phyloP scores from a whole-genome alignment of 2,797 vertebrate genomes.

The Gallinago solitaria region DNA sequence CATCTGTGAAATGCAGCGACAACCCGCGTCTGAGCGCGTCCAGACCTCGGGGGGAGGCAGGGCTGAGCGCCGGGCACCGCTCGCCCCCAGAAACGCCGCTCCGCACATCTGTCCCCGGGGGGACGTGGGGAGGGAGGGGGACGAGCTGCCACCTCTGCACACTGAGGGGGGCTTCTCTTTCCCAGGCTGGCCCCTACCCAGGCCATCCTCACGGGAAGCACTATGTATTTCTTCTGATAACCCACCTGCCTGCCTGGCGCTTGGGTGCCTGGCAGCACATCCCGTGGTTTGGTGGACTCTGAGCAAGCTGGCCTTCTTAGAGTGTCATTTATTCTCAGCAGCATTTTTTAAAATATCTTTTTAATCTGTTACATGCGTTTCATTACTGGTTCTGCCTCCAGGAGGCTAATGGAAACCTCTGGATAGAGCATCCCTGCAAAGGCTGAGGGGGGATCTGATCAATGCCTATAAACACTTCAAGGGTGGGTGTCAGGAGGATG shows the following conservation, averaged over 20 bases:
- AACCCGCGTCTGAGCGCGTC: neutral
- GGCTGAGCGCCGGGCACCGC: neutral
- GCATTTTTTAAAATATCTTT: neutral
- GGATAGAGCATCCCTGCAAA: neutral
- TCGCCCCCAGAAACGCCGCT: neutral
- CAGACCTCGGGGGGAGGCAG: neutral
- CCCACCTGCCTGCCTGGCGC: rapidly evolving
- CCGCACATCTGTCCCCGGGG: neutral
- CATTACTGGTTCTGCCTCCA: neutral
- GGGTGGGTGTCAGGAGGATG: no score
- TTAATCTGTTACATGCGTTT: neutral
- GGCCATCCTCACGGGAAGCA: neutral
- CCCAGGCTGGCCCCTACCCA: neutral
- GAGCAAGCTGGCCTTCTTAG: neutral
- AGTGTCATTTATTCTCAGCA: neutral
- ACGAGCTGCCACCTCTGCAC: neutral
- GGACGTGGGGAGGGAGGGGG: neutral
- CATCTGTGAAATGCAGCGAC: neutral
- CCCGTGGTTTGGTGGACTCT: neutral
- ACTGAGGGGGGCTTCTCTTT: no score
- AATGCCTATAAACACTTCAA: no score
- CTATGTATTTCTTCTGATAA: rapidly evolving
- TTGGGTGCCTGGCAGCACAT: rapidly evolving
- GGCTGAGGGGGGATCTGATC: no score
- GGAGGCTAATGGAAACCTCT: neutral